Conservation (phyloP, 2,113 vertebrate genomes). For the Otis tarda region DNA sequence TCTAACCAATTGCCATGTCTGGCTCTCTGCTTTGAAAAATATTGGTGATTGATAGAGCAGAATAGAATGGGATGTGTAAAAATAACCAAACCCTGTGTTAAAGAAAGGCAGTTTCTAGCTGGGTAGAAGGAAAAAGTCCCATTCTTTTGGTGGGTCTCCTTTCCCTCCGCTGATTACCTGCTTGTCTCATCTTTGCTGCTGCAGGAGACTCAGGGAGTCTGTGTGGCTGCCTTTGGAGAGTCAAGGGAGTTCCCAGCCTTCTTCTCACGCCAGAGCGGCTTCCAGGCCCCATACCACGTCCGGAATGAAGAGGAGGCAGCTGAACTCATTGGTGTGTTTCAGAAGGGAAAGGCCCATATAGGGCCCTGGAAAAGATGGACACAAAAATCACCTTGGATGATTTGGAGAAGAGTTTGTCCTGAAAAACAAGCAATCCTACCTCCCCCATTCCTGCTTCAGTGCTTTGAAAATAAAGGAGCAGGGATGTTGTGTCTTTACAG, state of each 20-base stretch:
- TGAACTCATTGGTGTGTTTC: conserved; percentile 82
- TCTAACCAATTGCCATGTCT: not conserved
- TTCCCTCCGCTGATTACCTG: not conserved
- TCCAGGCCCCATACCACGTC: conserved; percentile 79
- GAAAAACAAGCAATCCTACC: not conserved
- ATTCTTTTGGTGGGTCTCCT: not conserved
- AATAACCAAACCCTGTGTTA: not conserved
- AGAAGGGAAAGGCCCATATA: not conserved
- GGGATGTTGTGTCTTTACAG: not conserved
- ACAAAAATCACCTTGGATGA: not conserved
- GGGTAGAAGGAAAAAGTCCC: not conserved
- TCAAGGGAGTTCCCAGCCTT: conserved; percentile 87
- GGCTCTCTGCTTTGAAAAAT: not conserved
- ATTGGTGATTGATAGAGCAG: not conserved
- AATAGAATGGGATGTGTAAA: not conserved
- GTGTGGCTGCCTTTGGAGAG: conserved; percentile 85
- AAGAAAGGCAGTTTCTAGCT: not conserved
- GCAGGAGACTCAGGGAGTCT: conserved; percentile 91
- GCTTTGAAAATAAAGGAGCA: not conserved
- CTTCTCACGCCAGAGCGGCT: conserved; percentile 84
- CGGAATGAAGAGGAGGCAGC: conserved; percentile 83
- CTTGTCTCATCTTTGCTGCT: not conserved
- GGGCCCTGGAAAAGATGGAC: not conserved
- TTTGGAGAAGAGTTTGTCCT: not conserved
- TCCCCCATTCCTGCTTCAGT: not conserved